Evolutionary conservation across 2,113 vertebrate genomes (phyloP).

Genomic region (Pseudopipra pipra): DNA sequence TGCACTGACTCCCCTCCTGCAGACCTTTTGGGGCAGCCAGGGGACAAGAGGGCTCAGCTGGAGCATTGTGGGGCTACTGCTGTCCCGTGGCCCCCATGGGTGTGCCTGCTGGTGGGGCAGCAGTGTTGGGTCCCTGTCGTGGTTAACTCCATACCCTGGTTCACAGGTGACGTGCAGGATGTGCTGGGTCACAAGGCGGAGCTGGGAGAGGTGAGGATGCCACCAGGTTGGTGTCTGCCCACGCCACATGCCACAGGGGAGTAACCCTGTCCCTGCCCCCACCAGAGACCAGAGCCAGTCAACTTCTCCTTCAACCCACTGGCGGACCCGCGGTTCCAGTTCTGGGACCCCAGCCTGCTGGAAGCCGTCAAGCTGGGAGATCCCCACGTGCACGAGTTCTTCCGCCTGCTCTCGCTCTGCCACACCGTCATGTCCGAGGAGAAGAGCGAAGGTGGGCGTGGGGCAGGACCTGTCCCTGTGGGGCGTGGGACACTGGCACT

Average conservation of each 20-base stretch:
- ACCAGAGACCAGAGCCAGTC: conserved; percentile 75
- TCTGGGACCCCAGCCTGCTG: conserved; percentile 86
- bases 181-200: conserved; percentile 78
- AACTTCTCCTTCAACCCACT: conserved; percentile 91
- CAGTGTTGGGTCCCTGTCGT: neutral
- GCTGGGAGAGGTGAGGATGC: conserved; percentile 73
- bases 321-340: conserved; percentile 84
- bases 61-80: accelerated
- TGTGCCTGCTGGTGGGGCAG: neutral
- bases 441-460: conserved; percentile 79
- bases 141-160: neutral
- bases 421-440: conserved; percentile 95
- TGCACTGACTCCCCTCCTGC: neutral
- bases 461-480: neutral
- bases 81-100: neutral
- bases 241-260: accelerated
- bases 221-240: accelerated
- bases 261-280: neutral
- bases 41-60: neutral
- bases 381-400: conserved; percentile 83
- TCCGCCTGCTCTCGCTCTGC: conserved; percentile 90
- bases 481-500: accelerated
- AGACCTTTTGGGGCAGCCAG: neutral
- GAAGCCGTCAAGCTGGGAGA: conserved; percentile 86
- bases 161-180: conserved; percentile 82